Base-by-base conservation (phyloP, 2,797 vertebrate species). In the Botia almorhae region DNA sequence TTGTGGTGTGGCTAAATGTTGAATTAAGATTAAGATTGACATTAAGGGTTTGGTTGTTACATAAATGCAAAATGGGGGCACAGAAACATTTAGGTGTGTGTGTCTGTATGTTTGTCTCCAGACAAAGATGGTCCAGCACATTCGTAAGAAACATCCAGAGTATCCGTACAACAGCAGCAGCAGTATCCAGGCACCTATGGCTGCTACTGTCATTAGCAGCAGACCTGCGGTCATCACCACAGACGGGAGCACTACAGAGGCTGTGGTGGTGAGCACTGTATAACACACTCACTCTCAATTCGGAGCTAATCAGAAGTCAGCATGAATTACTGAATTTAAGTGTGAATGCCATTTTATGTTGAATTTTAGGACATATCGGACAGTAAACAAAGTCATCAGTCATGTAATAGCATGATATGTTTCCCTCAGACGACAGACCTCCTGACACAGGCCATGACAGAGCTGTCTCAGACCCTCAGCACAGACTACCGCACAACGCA, bases 121-220 rank as follows among this genome's bases (percentile, higher is more conserved):
- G 98, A 98, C 98, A 0, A 99, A 99, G 90, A 99, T 99, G 98
- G 98, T 99, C 5, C 98, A 99, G 51, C 98, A 99, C 90, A 99
- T 99, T 86, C 94, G 98, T 81, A 99, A 99, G 90, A 99, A 99
- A 85, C 98, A 99, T 85, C 96, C 96, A 0, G 97, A 99, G 86
- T 96, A 94, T 19, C 95, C 96, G 19, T 95, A 95, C 95, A 96
- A 86, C 89, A 97, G 3, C 69, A 93, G 94, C 0, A 96, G 93
- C 84, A 87, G 92, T 0, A 93, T 97, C 58, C 98, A 96, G 0
- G 73, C 96, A 0, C 96, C 96, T 0, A 83, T 98, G 92, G 91
- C 96, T 0, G 87, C 97, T 0, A 92, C 97, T 0, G 96, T 99
- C 23, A 98, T 99, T 90, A 98, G 96, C 1, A 93, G 95, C 1